Conservation (phyloP, 2,888 invertebrate species). For the Athetis lepigone region DNA sequence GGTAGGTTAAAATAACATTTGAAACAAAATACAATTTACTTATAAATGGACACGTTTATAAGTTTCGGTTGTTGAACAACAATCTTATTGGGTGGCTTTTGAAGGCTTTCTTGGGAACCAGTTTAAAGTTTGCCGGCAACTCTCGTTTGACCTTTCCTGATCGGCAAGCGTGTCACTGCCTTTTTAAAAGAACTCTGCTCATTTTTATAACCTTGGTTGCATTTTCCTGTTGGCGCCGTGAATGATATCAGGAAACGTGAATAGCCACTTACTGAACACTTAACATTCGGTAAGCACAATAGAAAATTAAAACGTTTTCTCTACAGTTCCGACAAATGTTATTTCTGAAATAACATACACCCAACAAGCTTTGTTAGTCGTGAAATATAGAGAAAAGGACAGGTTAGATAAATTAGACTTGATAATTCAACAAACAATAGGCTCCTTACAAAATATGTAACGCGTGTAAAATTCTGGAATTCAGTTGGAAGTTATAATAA, state of each 20-base stretch:
- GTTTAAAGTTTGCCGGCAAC: constrained; percentile 71
- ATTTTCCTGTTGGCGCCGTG: constrained; percentile 61
- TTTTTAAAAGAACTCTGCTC: constrained; percentile 66
- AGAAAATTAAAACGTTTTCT: constrained; percentile 29
- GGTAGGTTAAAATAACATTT: constrained; percentile 40
- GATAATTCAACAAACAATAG: not conserved
- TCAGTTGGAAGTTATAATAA: not conserved
- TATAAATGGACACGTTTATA: constrained; percentile 61
- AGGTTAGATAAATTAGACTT: not conserved
- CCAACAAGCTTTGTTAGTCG: not conserved
- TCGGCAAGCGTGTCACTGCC: constrained; percentile 63
- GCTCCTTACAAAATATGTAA: not conserved
- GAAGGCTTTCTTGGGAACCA: constrained; percentile 75
- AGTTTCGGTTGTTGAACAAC: constrained; percentile 62
- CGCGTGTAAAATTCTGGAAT: not conserved
- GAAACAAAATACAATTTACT: constrained; percentile 59
- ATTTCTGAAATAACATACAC: not conserved
- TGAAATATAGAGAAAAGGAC: not conserved
- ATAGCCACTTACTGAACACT: constrained; percentile 30
- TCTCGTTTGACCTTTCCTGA: constrained; percentile 74
- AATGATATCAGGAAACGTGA: constrained; percentile 52
- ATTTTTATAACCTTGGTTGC: constrained; percentile 58
- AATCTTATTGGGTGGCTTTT: constrained; percentile 64
- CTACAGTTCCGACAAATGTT: not conserved
- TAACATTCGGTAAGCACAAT: constrained; percentile 25